Conservation (phyloP, 2,797 vertebrate species). For the Botia almorhae region DNA sequence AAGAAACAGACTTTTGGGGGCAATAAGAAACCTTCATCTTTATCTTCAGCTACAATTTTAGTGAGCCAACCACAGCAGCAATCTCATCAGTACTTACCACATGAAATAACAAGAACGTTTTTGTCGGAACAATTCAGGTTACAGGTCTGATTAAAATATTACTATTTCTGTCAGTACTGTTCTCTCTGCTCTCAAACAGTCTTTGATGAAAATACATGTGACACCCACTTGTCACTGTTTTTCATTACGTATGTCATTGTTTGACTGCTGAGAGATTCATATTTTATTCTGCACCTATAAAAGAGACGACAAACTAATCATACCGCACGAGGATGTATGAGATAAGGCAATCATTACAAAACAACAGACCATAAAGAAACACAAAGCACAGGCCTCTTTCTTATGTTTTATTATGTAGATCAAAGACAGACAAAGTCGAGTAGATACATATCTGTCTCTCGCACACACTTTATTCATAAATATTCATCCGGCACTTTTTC, state of each 20-base stretch:
- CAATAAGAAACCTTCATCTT: background rate
- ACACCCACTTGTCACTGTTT: constrained; percentile 54
- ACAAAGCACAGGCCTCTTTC: constrained; percentile 33
- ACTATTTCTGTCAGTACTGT: constrained; percentile 61
- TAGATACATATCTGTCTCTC: constrained; percentile 11
- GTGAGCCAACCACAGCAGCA: background rate
- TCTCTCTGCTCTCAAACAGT: constrained; percentile 10
- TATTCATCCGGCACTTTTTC: no score
- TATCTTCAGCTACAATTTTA: background rate
- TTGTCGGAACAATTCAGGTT: no score
- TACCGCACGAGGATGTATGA: constrained; percentile 48
- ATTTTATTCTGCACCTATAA: constrained; percentile 35
- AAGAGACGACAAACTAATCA: constrained; percentile 64
- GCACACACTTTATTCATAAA: no score
- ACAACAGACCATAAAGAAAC: constrained; percentile 40
- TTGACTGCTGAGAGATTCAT: constrained; percentile 54
- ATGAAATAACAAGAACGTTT: no score
- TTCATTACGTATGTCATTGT: constrained; percentile 62
- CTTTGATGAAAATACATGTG: constrained; percentile 52
- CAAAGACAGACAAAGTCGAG: constrained; percentile 45
- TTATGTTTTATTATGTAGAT: constrained; percentile 57
- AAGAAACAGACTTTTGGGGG: background rate
- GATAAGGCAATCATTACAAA: constrained; percentile 55
- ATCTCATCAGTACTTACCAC: no score
- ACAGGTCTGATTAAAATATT: background rate